Percentiles rank a stretch among this genome's conserved stretches.
Conservation (phyloP, 2,888 invertebrate species). For the Gryllus longicercus region DNA sequence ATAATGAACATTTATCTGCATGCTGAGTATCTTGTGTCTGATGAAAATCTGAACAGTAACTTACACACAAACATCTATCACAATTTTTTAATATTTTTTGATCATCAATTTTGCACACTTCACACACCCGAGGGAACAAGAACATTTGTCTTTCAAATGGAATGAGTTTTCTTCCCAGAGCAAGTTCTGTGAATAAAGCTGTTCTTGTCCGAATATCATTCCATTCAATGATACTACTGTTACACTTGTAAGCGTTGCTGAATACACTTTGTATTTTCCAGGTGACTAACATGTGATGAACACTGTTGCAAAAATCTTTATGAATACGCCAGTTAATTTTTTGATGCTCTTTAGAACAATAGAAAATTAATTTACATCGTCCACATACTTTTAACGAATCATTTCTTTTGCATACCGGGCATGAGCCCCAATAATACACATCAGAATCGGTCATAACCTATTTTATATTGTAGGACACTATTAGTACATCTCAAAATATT, state of each 20-base stretch:
- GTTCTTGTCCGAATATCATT: too few relatives aligned
- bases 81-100: slow-evolving; percentile 36
- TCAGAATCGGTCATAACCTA: background rate
- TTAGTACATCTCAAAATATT: too few relatives aligned
- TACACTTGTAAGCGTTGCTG: slow-evolving; percentile 36
- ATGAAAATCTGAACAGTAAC: background rate
- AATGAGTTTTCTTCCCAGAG: slow-evolving; percentile 39
- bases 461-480: too few relatives aligned
- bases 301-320: slow-evolving; percentile 42
- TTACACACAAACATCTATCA: background rate
- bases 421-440: slow-evolving; percentile 44
- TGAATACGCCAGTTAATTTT: slow-evolving; percentile 45
- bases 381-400: slow-evolving; percentile 43
- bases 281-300: slow-evolving; percentile 36
- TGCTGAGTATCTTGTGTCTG: slow-evolving; percentile 33
- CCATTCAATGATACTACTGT: background rate
- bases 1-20: slow-evolving; percentile 36
- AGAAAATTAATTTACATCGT: slow-evolving; percentile 45
- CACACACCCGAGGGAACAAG: slow-evolving; percentile 43
- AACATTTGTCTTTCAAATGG: slow-evolving; percentile 42
- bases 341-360: slow-evolving; percentile 45
- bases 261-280: slow-evolving; percentile 34
- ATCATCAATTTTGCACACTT: slow-evolving; percentile 38
- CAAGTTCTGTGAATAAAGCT: background rate
- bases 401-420: slow-evolving; percentile 45